Conservation (phyloP, 2,113 vertebrate species). For the Rynchops niger region DNA sequence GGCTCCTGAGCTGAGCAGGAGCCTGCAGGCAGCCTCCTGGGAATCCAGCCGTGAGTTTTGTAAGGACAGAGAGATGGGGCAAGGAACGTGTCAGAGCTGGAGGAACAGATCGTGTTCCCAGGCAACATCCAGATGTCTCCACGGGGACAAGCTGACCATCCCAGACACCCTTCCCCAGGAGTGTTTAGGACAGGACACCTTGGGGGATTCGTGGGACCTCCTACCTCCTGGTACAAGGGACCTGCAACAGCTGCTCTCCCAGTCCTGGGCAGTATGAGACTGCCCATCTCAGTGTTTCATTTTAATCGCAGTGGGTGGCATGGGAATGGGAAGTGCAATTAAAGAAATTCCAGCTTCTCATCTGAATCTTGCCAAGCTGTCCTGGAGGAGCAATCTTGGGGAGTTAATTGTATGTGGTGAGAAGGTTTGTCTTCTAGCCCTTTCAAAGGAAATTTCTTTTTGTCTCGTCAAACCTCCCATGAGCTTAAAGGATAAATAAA, state of each 20-base stretch:
- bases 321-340: not conserved
- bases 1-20: not conserved
- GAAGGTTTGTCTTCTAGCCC: not conserved
- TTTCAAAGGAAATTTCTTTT: not conserved
- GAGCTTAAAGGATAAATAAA: not conserved
- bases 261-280: not conserved
- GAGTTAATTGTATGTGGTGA: not conserved
- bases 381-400: not conserved
- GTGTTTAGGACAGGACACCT: not conserved
- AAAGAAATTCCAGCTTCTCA: not conserved
- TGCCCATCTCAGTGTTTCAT: not conserved
- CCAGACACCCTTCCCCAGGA: not conserved
- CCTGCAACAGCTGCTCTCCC: not conserved
- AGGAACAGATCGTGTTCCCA: not conserved
- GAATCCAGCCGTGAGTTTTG: not conserved
- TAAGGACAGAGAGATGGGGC: not conserved
- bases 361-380: not conserved
- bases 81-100: not conserved
- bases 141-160: not conserved
- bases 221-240: not conserved
- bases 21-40: not conserved
- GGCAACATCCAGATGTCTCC: not conserved
- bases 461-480: not conserved
- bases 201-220: not conserved
- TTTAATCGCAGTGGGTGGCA: not conserved